phyloP scores from a whole-genome alignment of 2,888 invertebrate genomes.

The Aphodius sticticus region DNA sequence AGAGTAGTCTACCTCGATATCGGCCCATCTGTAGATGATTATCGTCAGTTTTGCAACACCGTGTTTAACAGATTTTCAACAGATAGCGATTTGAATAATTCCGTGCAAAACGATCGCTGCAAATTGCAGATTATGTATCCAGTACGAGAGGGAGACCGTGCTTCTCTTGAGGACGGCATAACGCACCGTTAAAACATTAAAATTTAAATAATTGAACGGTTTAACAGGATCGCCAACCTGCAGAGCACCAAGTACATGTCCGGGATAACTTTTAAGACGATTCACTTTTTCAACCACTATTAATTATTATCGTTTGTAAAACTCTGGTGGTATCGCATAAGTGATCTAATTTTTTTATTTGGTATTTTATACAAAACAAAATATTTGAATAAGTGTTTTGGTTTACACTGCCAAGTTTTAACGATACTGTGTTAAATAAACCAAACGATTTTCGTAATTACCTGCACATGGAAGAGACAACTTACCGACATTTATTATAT shows the following conservation, averaged over 20 bases:
- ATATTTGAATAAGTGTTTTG: too few relatives aligned
- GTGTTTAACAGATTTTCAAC: conserved; percentile 36
- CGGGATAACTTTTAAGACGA: background rate
- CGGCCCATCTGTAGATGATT: conserved; percentile 34
- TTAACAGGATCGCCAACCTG: background rate
- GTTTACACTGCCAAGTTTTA: too few relatives aligned
- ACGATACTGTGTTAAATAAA: conserved; percentile 5
- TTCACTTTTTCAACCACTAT: too few relatives aligned
- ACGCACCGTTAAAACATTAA: conserved; percentile 24
- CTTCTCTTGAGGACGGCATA: conserved; percentile 8
- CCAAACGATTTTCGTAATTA: conserved; percentile 27
- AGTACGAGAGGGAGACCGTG: conserved; percentile 27
- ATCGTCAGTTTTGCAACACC: conserved; percentile 35
- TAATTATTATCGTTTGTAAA: too few relatives aligned
- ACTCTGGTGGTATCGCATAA: too few relatives aligned
- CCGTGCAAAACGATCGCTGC: conserved; percentile 32
- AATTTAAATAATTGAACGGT: conserved; percentile 26
- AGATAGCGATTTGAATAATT: conserved; percentile 36
- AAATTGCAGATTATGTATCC: conserved; percentile 32
- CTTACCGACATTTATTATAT: background rate
- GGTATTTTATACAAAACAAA: too few relatives aligned
- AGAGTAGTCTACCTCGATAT: conserved; percentile 26
- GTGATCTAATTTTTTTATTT: too few relatives aligned
- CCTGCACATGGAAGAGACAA: conserved; percentile 8
- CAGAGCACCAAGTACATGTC: conserved; percentile 1